These are phyloP conservation scores for Augochlora pura DNA, from an alignment of 1,140 invertebrate genomes.

Conservation along the genomic window DNA sequence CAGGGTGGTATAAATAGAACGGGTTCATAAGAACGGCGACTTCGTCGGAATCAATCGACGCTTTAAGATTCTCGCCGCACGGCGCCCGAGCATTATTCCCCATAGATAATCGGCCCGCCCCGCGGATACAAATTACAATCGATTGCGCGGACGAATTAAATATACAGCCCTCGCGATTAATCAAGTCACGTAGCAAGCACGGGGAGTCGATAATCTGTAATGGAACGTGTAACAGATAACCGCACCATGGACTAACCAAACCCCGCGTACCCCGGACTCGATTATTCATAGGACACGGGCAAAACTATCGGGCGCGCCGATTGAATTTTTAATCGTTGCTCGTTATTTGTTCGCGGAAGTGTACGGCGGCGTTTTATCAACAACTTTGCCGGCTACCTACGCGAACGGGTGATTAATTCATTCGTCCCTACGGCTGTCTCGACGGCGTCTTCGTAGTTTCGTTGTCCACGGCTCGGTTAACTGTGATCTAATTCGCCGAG, in stretches of 20 bases:
- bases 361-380: background rate
- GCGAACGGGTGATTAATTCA: background rate
- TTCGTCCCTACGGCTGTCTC: background rate
- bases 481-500: no score
- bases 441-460: background rate
- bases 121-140: conserved; percentile 32
- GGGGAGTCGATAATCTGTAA: conserved; percentile 38
- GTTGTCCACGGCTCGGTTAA: no score
- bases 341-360: background rate
- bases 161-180: conserved; percentile 53
- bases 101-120: conserved; percentile 41
- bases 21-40: background rate
- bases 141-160: conserved; percentile 56
- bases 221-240: conserved; percentile 30
- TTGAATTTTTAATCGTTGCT: conserved; percentile 1
- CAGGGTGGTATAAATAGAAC: no score
- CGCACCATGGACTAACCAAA: background rate
- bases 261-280: background rate
- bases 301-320: conserved; percentile 1
- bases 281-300: conserved; percentile 22
- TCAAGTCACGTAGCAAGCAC: conserved; percentile 46
- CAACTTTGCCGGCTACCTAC: background rate
- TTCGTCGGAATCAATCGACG: background rate
- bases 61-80: conserved; percentile 18
- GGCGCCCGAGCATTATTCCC: conserved; percentile 25